Evolutionary conservation across 2,113 vertebrate species (phyloP).

Genomic region (Neomonachus schauinslandi): DNA sequence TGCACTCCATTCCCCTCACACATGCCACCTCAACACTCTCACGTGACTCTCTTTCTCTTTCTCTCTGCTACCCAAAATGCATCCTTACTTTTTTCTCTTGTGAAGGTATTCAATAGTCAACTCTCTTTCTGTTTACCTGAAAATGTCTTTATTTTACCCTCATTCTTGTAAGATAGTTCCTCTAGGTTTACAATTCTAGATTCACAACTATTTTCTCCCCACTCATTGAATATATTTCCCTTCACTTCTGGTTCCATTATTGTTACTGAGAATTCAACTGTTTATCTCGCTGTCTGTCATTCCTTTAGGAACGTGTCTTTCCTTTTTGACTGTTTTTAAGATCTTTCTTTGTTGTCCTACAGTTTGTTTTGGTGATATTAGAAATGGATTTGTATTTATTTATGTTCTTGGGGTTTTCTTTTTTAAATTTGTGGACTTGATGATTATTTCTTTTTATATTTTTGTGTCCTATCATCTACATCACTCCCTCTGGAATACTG

Average conservation of each 20-base stretch:
- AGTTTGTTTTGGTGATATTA: background rate
- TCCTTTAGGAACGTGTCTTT: background rate
- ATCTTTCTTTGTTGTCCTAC: background rate
- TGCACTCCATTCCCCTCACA: background rate
- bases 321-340: background rate
- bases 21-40: background rate
- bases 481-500: background rate
- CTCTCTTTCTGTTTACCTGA: background rate
- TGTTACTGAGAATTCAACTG: background rate
- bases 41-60: background rate
- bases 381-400: background rate
- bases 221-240: background rate
- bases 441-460: background rate
- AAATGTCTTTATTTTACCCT: background rate
- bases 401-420: background rate
- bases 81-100: background rate
- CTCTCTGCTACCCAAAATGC: background rate
- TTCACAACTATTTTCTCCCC: background rate
- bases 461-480: background rate
- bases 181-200: background rate
- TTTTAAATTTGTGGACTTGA: background rate
- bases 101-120: background rate
- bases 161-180: background rate
- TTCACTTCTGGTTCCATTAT: background rate
- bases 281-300: background rate